Evolutionary conservation across 2,888 invertebrate genomes (phyloP).

Genomic region (Chymomyza caudatula): DNA sequence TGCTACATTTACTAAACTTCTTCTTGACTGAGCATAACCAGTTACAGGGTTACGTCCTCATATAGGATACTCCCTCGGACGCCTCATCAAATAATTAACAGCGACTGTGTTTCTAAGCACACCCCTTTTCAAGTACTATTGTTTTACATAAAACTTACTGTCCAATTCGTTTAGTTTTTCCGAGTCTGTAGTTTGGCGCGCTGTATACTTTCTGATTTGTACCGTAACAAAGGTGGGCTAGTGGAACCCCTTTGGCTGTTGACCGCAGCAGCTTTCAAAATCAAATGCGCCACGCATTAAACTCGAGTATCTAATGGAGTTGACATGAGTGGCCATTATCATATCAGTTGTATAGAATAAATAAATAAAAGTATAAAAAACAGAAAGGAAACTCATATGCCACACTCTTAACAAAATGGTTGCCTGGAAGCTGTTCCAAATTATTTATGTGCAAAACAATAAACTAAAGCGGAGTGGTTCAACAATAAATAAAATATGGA

Average conservation of each 20-base stretch:
- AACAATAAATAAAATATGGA: not conserved
- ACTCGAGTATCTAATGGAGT: not conserved
- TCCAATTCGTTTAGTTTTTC: too few species aligned
- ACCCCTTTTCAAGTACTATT: too few species aligned
- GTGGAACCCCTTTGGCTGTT: not conserved
- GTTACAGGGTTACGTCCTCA: too few species aligned
- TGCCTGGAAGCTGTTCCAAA: not conserved
- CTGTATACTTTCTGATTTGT: too few species aligned
- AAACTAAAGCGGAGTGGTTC: conserved; percentile 45
- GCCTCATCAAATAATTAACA: too few species aligned
- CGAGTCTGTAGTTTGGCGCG: too few species aligned
- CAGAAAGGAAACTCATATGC: not conserved
- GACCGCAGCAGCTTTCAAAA: conserved; percentile 6
- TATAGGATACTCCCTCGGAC: too few species aligned
- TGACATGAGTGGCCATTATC: conserved; percentile 1
- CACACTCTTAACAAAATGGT: not conserved
- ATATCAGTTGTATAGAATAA: not conserved
- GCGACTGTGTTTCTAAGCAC: too few species aligned
- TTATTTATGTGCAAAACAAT: conserved; percentile 29
- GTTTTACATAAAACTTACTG: too few species aligned
- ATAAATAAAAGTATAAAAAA: not conserved
- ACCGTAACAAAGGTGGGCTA: not conserved
- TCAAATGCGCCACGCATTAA: conserved; percentile 6
- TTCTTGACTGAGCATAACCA: too few species aligned
- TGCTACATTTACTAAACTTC: too few species aligned